Evolutionary conservation across 2,797 vertebrate species (phyloP), one percentile per base, ranked within the genome.

Genomic region (Pipistrellus kuhlii): DNA sequence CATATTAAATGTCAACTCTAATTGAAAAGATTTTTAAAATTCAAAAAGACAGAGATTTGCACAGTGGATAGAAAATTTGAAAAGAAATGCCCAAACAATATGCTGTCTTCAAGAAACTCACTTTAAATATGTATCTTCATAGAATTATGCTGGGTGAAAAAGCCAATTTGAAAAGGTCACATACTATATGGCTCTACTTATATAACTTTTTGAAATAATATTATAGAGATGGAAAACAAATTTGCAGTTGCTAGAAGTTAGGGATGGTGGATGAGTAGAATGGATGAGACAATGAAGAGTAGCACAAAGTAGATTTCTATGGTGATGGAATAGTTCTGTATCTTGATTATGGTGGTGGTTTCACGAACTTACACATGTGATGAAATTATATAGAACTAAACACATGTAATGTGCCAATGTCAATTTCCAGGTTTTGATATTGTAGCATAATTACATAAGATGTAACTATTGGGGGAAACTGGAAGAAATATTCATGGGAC

Each of bases 161-260:
- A 59, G 20, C n/a, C 32, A 78, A 15, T 53, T 72, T 94, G 57
- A 78, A 92, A 84, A 88, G 44, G n/a, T 84, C 23, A 88, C 7
- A 64, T 62, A 86, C 13, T 62, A 20, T 73, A 80, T 64, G 83
- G 75, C 5, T 95, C 68, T 23, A 84, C 53, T 84, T 90, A 75
- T 84, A 80, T 90, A 93, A 80, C 51, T 80, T 86, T 59, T 87
- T 87, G 4, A 92, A 77, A 88, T 41, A 41, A 41, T 41, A 78
- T 38, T 73, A 80, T 38, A 88, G 75, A 91, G 78, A 80, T 25
- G 5, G 5, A 64, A 91, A 88, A 83, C 38, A 94, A 75, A 68
- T 85, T 59, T 59, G 30, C 80, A 35, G 68, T 87, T 76, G 15
- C 35, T 41, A 68, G 20, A 66, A 93, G 23, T 86, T 76, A 87